Base-by-base conservation (phyloP, 2,888 invertebrate genomes). In the Morpho deidamia region DNA sequence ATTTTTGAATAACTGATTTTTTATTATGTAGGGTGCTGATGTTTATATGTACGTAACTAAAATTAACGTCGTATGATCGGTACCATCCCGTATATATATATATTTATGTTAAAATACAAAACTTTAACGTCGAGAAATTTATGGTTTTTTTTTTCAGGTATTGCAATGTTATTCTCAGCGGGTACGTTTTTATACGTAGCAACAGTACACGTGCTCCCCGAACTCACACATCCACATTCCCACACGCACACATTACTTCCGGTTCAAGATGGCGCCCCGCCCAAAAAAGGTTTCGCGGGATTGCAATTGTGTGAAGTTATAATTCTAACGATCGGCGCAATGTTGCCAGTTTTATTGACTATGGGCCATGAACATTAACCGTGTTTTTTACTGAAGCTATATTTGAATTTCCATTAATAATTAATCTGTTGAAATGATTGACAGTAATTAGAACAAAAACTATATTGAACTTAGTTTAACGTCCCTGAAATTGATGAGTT, bases 171-270 rank as follows among this genome's bases (percentile, higher is more conserved):
- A 37, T 99, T 99, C 83, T 99, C 99, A 42, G 99, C 99, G 0
- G 99, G 99, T 0, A 99, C 99, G 10, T 99, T 99, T 86, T 91
- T 99, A 0, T 99, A 99, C 78, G 99, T 99, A 2, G 98, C 99
- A 0, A 99, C 99, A 0, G 99, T 99, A 0, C 99, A 99, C 80
- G 99, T 99, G 0, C 79, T 99, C 46, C 99, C 99, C 0, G 99
- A 99, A 80, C 89, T 99, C 8, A 96, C 95, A 35, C 89, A 91
- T 35, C 59, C 68, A 0, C 90, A 90, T 58, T 68, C 83, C 0
- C 80, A 76, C 65, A 83, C 88, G 0, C 88, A 85, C 68, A 63
- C 82, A 0, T 67, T 89, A 0, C 72, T 89, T 1, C 89, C 84
- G 0, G 66, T 74, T 45, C 77, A 79, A 51, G 86, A 83, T 7